These are phyloP conservation scores for Mongoloraphidia duomilia DNA, from an alignment of 2,888 invertebrate species.

Conservation along the genomic window DNA sequence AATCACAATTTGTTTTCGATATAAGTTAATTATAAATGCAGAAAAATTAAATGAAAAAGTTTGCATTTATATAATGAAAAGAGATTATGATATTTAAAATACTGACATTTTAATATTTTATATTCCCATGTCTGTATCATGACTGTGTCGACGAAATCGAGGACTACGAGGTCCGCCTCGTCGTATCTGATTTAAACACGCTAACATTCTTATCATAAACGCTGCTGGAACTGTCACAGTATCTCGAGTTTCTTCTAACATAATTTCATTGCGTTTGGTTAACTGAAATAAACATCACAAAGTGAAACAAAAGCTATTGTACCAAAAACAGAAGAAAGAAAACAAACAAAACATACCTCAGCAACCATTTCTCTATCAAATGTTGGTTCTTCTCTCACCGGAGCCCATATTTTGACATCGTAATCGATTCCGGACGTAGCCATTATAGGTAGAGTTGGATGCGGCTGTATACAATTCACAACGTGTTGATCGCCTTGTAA, in stretches of 20 bases:
- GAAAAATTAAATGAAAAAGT: too few species aligned
- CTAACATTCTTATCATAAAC: slow-evolving; percentile 67
- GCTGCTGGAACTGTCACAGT: slow-evolving; percentile 79
- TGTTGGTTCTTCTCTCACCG: slow-evolving; percentile 40
- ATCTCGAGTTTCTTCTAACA: slow-evolving; percentile 75
- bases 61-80: too few species aligned
- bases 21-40: too few species aligned
- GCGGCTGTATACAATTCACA: slow-evolving; percentile 75
- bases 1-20: slow-evolving; percentile 5
- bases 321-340: slow-evolving; percentile 1
- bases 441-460: slow-evolving; percentile 58
- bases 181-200: slow-evolving; percentile 50
- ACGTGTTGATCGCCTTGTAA: slow-evolving; percentile 69
- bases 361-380: slow-evolving; percentile 49
- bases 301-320: slow-evolving; percentile 1
- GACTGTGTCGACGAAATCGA: slow-evolving; percentile 7
- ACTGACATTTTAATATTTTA: too few species aligned
- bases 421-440: slow-evolving; percentile 83
- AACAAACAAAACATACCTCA: slow-evolving; percentile 32
- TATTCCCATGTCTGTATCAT: slow-evolving; percentile 6
- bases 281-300: slow-evolving; percentile 41
- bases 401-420: slow-evolving; percentile 73
- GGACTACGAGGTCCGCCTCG: slow-evolving; percentile 27
- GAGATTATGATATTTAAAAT: too few species aligned
- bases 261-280: slow-evolving; percentile 60